Percentiles rank a stretch among this genome's conserved stretches.
These are phyloP conservation scores for Paracentrotus lividus DNA, from an alignment of 53 echinoderm and acorn worm species.

Conservation along the genomic window DNA sequence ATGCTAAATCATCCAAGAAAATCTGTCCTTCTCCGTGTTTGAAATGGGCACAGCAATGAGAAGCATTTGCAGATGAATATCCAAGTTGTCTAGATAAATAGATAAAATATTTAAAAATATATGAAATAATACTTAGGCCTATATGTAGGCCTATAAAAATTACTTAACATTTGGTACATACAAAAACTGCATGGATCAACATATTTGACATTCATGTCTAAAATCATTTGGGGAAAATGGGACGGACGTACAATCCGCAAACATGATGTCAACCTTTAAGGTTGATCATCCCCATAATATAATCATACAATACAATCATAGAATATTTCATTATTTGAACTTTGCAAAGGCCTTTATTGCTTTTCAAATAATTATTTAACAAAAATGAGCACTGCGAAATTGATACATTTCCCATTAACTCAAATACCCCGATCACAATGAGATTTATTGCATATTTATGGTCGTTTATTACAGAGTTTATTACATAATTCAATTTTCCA, in stretches of 20 bases:
- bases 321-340: background rate
- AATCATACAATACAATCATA: no score
- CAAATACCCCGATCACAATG: background rate
- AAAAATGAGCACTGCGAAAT: background rate
- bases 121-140: no score
- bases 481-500: no score
- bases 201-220: no score
- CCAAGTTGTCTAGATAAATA: constrained; percentile 78
- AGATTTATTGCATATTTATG: background rate
- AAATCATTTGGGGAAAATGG: no score
- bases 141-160: background rate
- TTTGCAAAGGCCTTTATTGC: background rate
- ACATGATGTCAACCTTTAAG: no score
- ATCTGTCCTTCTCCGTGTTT: constrained; percentile 81
- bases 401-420: background rate
- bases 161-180: no score
- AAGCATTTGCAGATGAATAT: constrained; percentile 85
- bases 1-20: constrained; percentile 82
- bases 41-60: constrained; percentile 73
- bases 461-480: no score
- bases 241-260: no score
- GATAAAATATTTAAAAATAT: background rate
- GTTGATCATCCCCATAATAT: no score
- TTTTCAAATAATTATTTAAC: no score
- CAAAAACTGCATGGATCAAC: no score